Evolutionary conservation across 2,113 vertebrate genomes (phyloP), one percentile per base, ranked within the genome.

Genomic region (Antechinus flavipes): DNA sequence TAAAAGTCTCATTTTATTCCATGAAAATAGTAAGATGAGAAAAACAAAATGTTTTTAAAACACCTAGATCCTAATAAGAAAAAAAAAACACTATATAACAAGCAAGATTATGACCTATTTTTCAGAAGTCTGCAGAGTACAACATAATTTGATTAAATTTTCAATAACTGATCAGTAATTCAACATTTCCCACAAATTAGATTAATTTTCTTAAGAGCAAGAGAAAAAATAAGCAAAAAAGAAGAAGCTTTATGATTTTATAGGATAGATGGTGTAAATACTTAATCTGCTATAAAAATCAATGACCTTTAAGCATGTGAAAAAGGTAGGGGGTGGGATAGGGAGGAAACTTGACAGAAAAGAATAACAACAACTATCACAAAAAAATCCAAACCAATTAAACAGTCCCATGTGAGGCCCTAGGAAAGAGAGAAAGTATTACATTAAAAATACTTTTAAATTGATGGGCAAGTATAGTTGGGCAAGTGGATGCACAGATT

Each of bases 81-180:
- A 5, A 76, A 93, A 76, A 27, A 93, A 50, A 19, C 35, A n/a
- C 1, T 47, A 92, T 24, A 96, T 0, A 54, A 84, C 42, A 96
- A 93, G 58, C 91, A 58, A 92, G 49, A 8, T 14, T 91, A 27
- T 35, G 95, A 50, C 8, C 0, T 27, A 1, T 92, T 90, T 95
- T 94, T 23, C 30, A 93, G 47, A 91, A 96, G 5, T 46, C 22
- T 91, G 0, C 12, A 90, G 61, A 10, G 91, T 42, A 49, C 53
- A 91, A 90, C 2, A 76, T 22, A 95, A 95, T 84, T 61, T 91
- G 46, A 56, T 90, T 91, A 93, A 93, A 91, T 24, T 93, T 24
- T 53, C 35, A 90, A 46, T 19, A 91, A 25, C 2, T 53, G 30
- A 91, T 76, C 0, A 1, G 11, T 46, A 91, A 93, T 22, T 27